phyloP scores from a whole-genome alignment of 1,140 invertebrate species.

The Periplaneta americana region DNA sequence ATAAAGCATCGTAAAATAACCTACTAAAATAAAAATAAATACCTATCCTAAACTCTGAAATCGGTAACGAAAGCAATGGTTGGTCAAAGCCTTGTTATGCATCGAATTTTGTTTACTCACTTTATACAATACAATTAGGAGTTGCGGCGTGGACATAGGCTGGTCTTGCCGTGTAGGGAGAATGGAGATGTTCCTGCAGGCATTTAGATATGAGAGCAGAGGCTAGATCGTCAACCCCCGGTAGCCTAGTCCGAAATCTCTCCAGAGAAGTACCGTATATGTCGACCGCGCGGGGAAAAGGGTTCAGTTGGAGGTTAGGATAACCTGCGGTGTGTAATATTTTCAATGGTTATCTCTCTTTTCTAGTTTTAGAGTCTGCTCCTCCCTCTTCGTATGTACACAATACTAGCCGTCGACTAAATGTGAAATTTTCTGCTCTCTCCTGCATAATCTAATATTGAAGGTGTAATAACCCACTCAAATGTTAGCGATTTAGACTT shows the following conservation, averaged over 20 bases:
- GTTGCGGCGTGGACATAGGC: background rate
- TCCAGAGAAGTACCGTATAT: background rate
- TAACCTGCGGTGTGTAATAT: background rate
- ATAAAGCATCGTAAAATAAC: too few species aligned
- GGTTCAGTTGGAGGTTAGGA: background rate
- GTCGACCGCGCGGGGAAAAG: background rate
- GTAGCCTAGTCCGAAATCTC: background rate
- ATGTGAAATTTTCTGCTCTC: background rate
- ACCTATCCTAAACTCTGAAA: too few species aligned
- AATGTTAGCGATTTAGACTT: too few species aligned
- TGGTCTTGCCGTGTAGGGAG: background rate
- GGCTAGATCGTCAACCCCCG: background rate
- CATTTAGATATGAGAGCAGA: background rate
- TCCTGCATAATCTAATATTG: background rate
- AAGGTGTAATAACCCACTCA: background rate
- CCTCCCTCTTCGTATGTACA: background rate
- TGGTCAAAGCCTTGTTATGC: too few species aligned
- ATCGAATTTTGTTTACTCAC: too few species aligned
- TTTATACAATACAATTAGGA: too few species aligned
- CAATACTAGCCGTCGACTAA: background rate
- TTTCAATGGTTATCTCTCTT: background rate
- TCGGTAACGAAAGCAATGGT: too few species aligned
- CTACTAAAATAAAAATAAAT: too few species aligned
- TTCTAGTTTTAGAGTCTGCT: background rate
- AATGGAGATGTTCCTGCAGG: background rate